Base-by-base conservation (phyloP, 1,140 invertebrate genomes). In the Drosophila tropicalis region DNA sequence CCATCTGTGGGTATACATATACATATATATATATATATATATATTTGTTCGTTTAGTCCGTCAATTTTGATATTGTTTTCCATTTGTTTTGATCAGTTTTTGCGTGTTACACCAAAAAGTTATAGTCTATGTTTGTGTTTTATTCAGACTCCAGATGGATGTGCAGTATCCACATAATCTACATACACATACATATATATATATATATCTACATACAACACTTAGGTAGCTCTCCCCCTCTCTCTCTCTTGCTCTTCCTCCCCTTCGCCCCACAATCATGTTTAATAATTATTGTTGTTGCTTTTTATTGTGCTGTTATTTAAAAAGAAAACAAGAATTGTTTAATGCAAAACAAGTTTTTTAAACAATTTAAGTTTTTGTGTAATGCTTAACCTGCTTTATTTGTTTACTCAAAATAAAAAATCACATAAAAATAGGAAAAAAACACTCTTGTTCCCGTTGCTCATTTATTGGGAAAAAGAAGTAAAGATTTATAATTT, bases 261-360 rank as follows among this genome's bases (percentile, higher is more conserved):
- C 64, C 75, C 67, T 68, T 68, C 80, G 73, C 80, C 70, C 76
- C 87, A 70, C 29, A 36, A 58, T 36, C 56, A 78, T 87, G 44
- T 51, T 51, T 22, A 51, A 51, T 51, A 51, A 51, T 51, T 81
- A 83, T 89, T 89, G 84, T 89, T 89, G 84, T 78, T 81, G 85
- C 84, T 86, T 86, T 86, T 83, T 77, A 86, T 67, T 83, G 83
- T 80, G 67, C 85, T 80, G 83, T 86, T 86, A 89, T 89, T 87
- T 72, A 80, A 83, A 77, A 15, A 17, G 79, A 65, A 72, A 70
- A 62, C 67, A 40, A 29, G 56, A 56, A 51, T 12, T 84, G 73
- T 72, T 89, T 89, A 77, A 84, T 76, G 69, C 79, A 83, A 87
- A 25, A 76, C 72, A 76, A 87, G 71, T 84, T 83, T 80, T 84